These are phyloP conservation scores for Medauroidea extradentata DNA, from an alignment of 1,140 invertebrate genomes.

Conservation along the genomic window DNA sequence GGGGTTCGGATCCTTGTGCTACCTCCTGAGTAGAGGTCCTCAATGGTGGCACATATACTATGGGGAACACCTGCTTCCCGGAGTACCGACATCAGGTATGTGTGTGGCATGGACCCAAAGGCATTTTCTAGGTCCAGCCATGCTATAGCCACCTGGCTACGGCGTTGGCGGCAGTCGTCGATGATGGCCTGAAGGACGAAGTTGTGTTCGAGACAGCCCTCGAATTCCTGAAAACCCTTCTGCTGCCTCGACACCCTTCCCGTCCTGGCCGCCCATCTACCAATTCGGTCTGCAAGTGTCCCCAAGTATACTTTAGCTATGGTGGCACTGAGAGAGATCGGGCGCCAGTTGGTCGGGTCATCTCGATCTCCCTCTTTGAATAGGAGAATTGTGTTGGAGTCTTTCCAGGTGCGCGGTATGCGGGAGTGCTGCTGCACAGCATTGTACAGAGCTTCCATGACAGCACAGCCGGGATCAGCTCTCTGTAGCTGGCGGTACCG, in stretches of 20 bases:
- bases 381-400: constrained; percentile 19
- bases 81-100: constrained; percentile 21
- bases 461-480: background rate
- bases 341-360: constrained; percentile 14
- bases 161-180: constrained; percentile 12
- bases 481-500: background rate
- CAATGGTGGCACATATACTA: constrained; percentile 15
- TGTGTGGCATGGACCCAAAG: constrained; percentile 35
- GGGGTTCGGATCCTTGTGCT: constrained; percentile 12
- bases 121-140: constrained; percentile 36
- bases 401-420: constrained; percentile 16
- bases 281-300: constrained; percentile 5
- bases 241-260: constrained; percentile 19
- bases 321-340: constrained; percentile 8
- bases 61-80: constrained; percentile 7
- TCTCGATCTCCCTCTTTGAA: constrained; percentile 15
- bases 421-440: background rate
- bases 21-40: constrained; percentile 20
- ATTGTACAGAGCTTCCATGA: background rate
- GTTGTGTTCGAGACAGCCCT: constrained; percentile 40
- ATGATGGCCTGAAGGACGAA: constrained; percentile 30
- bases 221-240: constrained; percentile 36
- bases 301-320: constrained; percentile 17
- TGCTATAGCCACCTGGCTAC: constrained; percentile 25
- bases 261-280: background rate